Percentiles rank a stretch among this genome's conserved stretches.
Conservation (phyloP, 2,113 vertebrate species). For the Malurus elegans region DNA sequence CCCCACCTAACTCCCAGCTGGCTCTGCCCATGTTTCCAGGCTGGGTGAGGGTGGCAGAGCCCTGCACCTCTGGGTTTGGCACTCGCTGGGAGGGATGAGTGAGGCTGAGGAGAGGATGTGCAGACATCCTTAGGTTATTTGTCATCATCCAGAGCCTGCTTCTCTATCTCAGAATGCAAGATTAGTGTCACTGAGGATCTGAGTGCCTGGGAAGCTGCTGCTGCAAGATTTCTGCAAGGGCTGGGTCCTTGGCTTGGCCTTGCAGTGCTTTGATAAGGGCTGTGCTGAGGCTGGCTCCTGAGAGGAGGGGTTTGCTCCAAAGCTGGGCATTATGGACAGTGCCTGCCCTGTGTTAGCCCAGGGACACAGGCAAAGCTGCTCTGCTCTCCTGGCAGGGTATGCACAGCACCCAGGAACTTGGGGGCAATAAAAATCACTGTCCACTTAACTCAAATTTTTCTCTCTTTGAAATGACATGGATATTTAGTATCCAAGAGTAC, state of each 20-base stretch:
- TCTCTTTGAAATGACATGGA: neutral
- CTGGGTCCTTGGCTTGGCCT: neutral
- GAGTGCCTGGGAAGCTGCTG: neutral
- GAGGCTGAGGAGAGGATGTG: neutral
- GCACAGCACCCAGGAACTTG: neutral
- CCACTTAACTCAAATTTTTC: neutral
- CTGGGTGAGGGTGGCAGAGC: neutral
- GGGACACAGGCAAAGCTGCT: neutral
- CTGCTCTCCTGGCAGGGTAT: neutral
- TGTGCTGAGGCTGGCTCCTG: neutral
- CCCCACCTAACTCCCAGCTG: neutral
- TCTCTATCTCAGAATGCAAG: neutral
- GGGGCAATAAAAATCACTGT: neutral
- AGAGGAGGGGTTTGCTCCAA: neutral
- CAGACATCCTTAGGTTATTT: neutral
- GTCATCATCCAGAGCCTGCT: too few relatives aligned
- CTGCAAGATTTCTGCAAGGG: neutral
- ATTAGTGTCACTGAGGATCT: neutral
- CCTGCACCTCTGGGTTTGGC: neutral
- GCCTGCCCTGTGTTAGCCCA: neutral
- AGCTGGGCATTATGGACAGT: neutral
- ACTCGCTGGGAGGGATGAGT: neutral
- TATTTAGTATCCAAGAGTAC: neutral
- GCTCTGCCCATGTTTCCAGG: neutral
- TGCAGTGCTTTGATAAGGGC: neutral